Evolutionary conservation across 1,140 invertebrate genomes (phyloP), one percentile per base, ranked within the genome.

Genomic region (Hyphantria cunea): DNA sequence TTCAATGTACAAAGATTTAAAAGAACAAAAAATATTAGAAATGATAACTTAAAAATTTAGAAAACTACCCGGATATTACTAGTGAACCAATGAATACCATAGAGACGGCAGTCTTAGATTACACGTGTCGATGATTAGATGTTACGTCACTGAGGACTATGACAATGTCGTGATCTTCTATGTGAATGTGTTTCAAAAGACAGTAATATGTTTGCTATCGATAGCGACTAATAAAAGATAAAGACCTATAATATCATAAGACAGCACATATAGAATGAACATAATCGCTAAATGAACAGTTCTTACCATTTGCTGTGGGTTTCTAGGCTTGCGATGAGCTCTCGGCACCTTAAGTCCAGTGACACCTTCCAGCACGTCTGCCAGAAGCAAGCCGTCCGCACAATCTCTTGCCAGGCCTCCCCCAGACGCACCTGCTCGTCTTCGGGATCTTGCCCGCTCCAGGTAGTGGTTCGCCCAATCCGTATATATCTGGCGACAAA

Each of bases 401-500:
- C 98, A 95, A 87, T 99, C 98, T 39, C 94, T 92, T 48, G 97
- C 97, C 32, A 99, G 93, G 11, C 91, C 92, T 86, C 97, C 96
- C 51, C 93, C 93, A 7, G 89, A 91, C 84, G 97, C 96, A 58
- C 93, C 93, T 56, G 98, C 97, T 68, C 96, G 94, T 59, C 95
- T 94, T 71, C 97, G 96, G 62, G 95, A 96, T 55, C 95, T 93
- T 34, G 95, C 95, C 82, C 97, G 96, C 86, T 98, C 97, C 92
- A 99, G 89, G 86, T 99, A 99, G 82, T 99, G 97, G 91, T 99
- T 99, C 17, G 97, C 97, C 98, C 98, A 99, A 89, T 98, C 97
- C 17, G 97, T 98, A 88, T 99, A 99, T 76, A 99, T 98, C 97
- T 99, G 92, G 51, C 11, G 50, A 70, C 0, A 72, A 68, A 41